These are phyloP conservation scores for Galerucella nymphaeae DNA, from an alignment of 2,888 invertebrate species.

Conservation along the genomic window DNA sequence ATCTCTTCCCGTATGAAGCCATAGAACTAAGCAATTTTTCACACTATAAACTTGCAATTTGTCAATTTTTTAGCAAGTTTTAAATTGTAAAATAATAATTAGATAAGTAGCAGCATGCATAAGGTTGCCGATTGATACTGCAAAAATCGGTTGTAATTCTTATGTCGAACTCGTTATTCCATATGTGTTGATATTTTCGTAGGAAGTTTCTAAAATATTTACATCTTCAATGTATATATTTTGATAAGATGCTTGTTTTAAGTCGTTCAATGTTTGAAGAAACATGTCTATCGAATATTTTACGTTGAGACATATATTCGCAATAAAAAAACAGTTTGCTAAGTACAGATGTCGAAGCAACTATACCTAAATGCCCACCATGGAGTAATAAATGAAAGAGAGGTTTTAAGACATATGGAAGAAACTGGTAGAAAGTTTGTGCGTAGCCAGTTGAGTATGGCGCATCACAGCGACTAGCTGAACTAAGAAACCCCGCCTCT, in stretches of 20 bases:
- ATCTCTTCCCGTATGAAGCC: no score
- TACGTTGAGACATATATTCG: neutral
- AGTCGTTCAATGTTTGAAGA: no score
- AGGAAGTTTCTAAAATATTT: constrained; percentile 27
- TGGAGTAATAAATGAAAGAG: no score
- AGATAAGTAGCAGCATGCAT: constrained; percentile 36
- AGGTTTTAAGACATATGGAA: no score
- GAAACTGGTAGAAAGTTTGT: no score
- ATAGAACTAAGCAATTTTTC: no score
- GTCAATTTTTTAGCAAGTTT: neutral
- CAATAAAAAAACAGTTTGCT: neutral
- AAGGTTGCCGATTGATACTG: no score
- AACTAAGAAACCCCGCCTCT: no score
- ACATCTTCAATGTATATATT: neutral
- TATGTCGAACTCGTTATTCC: constrained; percentile 12
- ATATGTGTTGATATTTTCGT: neutral
- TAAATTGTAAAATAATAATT: constrained; percentile 39
- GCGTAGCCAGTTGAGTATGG: no score
- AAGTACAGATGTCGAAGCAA: neutral
- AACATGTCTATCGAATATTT: neutral
- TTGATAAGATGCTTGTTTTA: neutral
- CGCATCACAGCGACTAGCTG: no score
- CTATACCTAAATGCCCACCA: no score
- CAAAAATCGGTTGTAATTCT: constrained; percentile 32
- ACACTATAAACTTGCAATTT: no score